phyloP scores from a whole-genome alignment of 2,113 vertebrate genomes.

The Geococcyx californianus region DNA sequence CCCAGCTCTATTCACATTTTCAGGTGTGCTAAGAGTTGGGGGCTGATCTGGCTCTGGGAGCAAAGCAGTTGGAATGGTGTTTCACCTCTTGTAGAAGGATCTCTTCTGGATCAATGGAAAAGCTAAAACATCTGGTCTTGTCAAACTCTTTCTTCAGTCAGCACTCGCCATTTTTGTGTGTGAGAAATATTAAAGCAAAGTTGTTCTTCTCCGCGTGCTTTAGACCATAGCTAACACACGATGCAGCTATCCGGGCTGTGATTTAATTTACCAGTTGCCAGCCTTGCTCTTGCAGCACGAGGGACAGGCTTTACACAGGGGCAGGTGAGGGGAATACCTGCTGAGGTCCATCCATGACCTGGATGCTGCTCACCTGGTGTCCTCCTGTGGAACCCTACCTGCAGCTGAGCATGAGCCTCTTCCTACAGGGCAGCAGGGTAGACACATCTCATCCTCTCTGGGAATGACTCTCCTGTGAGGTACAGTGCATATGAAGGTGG shows the following conservation, averaged over 20 bases:
- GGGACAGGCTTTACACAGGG: not conserved
- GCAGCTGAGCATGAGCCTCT: not conserved
- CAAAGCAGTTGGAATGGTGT: not conserved
- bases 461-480: not conserved
- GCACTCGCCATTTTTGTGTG: not conserved
- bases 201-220: not conserved
- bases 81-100: conserved; percentile 10
- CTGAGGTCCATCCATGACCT: not conserved
- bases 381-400: accelerated
- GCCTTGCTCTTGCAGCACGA: not conserved
- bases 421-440: not conserved
- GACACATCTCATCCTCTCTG: accelerated
- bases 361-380: not conserved
- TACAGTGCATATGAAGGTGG: not conserved
- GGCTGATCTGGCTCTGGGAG: not conserved
- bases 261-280: not conserved
- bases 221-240: not conserved
- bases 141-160: not conserved
- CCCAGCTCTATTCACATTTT: not conserved
- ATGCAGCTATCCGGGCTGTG: not conserved
- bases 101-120: conserved; percentile 13
- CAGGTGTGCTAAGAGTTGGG: not conserved
- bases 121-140: conserved; percentile 19
- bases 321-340: not conserved
- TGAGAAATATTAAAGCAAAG: not conserved